A percentile compares a stretch with the other conserved stretches of the same genome.
phyloP scores from a whole-genome alignment of 64 coral and sea anemone species.

The Dendronephthya gigantea region DNA sequence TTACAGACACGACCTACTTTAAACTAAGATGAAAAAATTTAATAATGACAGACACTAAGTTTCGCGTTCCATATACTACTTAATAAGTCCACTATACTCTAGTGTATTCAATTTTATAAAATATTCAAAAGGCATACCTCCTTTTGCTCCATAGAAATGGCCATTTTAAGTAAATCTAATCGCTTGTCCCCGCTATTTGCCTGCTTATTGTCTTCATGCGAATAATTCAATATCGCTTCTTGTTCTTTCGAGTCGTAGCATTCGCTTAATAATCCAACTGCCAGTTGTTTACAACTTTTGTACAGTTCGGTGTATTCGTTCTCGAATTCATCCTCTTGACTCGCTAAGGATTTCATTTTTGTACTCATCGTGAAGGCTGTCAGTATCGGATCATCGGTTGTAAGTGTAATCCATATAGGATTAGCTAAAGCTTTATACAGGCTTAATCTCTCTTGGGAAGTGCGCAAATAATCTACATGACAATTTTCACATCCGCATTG shows the following conservation, averaged over 20 bases:
- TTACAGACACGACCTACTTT: too few relatives aligned
- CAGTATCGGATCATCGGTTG: slow-evolving; percentile 60
- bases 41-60: too few relatives aligned
- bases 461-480: slow-evolving; percentile 49
- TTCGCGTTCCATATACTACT: too few relatives aligned
- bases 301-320: slow-evolving; percentile 77
- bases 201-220: slow-evolving; percentile 41
- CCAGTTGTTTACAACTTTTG: slow-evolving; percentile 63
- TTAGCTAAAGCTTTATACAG: slow-evolving; percentile 77
- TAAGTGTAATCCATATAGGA: slow-evolving; percentile 75
- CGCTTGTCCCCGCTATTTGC: slow-evolving; percentile 45
- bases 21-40: too few relatives aligned
- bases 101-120: neutral
- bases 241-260: slow-evolving; percentile 85
- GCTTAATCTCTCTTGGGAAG: slow-evolving; percentile 69
- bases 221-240: slow-evolving; percentile 59
- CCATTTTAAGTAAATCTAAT: slow-evolving; percentile 66
- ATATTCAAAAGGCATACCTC: slow-evolving; percentile 56
- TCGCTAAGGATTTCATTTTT: slow-evolving; percentile 57
- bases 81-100: too few relatives aligned
- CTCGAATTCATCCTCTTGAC: slow-evolving; percentile 82
- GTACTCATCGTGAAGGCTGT: slow-evolving; percentile 73
- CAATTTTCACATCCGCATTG: slow-evolving; percentile 75
- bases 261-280: slow-evolving; percentile 66
- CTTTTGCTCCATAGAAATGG: slow-evolving; percentile 86